phyloP scores from a whole-genome alignment of 2,113 vertebrate genomes.

The Himantopus leucocephalus region DNA sequence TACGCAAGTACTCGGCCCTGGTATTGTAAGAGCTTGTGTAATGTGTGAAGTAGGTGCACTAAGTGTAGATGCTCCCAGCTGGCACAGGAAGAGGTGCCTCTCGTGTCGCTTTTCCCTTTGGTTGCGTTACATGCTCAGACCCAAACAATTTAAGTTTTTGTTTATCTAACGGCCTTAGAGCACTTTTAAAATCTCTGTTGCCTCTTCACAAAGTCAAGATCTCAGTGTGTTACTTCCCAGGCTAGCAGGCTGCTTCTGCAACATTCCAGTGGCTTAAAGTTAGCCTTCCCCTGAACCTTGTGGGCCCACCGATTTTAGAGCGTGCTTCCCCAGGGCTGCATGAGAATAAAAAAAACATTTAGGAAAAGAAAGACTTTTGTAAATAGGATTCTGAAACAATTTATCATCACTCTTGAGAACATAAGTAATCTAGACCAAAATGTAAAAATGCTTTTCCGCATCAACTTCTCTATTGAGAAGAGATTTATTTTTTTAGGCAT shows the following conservation, averaged over 20 bases:
- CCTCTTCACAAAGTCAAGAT: background rate
- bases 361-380: background rate
- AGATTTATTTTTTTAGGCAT: background rate
- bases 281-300: background rate
- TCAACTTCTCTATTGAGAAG: background rate
- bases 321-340: accelerated
- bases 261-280: background rate
- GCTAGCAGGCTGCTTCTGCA: background rate
- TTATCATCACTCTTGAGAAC: background rate
- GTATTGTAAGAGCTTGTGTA: background rate
- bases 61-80: background rate
- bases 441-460: background rate
- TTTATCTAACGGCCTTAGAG: background rate
- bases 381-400: background rate
- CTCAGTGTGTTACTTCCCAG: background rate
- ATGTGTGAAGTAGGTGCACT: background rate
- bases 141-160: background rate
- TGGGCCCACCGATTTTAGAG: background rate
- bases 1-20: background rate
- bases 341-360: background rate
- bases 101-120: background rate
- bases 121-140: background rate
- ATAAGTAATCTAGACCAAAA: background rate
- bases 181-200: background rate
- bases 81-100: background rate